Conservation (phyloP, 2,797 vertebrate species). For the Scleropages formosus region DNA sequence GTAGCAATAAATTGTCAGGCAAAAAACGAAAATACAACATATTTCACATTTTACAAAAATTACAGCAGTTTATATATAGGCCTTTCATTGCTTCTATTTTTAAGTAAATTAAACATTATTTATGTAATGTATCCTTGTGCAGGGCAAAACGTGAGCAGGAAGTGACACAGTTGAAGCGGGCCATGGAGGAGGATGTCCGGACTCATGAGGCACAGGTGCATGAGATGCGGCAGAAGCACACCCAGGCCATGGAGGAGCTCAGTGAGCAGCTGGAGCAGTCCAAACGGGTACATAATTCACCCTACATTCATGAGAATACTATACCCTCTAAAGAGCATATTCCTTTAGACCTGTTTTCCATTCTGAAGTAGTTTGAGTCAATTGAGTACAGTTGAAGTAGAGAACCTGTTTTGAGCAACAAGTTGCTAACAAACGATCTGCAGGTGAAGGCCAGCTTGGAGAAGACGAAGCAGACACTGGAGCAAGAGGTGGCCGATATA, state of each 20-base stretch:
- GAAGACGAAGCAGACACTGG: conserved; percentile 88
- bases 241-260: conserved; percentile 85
- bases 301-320: too few species aligned
- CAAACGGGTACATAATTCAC: conserved; percentile 73
- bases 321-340: conserved; percentile 6
- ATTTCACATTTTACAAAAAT: too few species aligned
- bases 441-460: conserved; percentile 90
- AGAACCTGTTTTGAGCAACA: not conserved
- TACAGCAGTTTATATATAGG: too few species aligned
- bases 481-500: conserved; percentile 88
- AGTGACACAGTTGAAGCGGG: conserved; percentile 84
- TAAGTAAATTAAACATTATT: not conserved
- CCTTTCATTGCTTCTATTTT: too few species aligned
- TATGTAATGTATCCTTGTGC: conserved; percentile 12
- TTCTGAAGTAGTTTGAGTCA: not conserved
- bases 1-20: too few species aligned
- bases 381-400: not conserved
- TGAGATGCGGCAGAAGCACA: conserved; percentile 94
- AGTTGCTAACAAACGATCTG: not conserved
- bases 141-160: conserved; percentile 94
- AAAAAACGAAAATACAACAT: too few species aligned
- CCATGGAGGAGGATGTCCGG: conserved; percentile 87
- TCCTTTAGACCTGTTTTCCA: not conserved
- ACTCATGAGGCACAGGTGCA: conserved; percentile 89
- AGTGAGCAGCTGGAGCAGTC: conserved; percentile 92